Conservation (phyloP, 2,888 invertebrate genomes). For the Hemistola chrysoprasaria region DNA sequence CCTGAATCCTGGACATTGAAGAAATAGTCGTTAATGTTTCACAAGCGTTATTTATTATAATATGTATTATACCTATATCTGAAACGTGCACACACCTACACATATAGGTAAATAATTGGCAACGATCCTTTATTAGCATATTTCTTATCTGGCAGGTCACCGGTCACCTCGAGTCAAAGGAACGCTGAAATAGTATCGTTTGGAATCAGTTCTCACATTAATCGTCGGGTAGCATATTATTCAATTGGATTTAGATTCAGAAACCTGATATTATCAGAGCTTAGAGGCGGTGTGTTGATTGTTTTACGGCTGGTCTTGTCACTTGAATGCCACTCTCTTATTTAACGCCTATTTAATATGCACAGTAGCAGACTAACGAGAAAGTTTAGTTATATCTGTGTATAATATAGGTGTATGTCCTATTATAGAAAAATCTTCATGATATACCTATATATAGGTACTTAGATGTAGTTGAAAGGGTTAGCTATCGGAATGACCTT, state of each 20-base stretch:
- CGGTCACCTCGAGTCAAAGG: not conserved
- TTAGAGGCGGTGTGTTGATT: conserved; percentile 9
- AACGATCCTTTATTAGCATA: not conserved
- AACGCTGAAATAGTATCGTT: not conserved
- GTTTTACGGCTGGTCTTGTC: conserved; percentile 20
- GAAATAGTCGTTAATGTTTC: too few species aligned
- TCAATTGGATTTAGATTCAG: conserved; percentile 8
- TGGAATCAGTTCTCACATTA: conserved; percentile 11
- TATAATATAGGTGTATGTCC: too few species aligned
- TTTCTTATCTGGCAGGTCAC: conserved; percentile 1
- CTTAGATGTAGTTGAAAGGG: too few species aligned
- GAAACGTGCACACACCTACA: too few species aligned
- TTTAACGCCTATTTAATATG: conserved; percentile 11
- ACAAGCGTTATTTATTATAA: too few species aligned
- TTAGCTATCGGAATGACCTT: too few species aligned
- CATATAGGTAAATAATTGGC: too few species aligned
- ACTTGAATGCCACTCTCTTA: conserved; percentile 12
- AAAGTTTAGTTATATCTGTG: not conserved
- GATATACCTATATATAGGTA: too few species aligned
- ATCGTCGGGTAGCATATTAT: conserved; percentile 4
- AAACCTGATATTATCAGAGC: conserved; percentile 14
- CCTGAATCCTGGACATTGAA: too few species aligned
- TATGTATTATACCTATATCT: too few species aligned
- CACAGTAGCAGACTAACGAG: conserved; percentile 6
- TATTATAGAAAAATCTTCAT: too few species aligned